These are phyloP conservation scores for Pipistrellus pygmaeus DNA, from an alignment of 2,797 vertebrate species.

Conservation along the genomic window DNA sequence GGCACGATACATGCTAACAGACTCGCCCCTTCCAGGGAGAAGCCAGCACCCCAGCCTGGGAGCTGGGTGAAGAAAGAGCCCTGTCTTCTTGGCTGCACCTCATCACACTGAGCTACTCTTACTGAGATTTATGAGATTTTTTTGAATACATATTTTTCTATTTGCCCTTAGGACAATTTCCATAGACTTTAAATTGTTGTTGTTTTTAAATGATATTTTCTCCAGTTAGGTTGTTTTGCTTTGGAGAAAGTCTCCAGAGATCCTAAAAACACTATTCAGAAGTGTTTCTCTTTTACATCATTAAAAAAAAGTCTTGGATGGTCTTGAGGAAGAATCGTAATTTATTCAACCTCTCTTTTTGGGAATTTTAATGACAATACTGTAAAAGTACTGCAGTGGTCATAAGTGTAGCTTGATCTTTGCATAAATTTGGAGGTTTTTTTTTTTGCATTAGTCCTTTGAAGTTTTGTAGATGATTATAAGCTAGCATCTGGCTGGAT, in stretches of 20 bases:
- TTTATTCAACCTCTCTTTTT: neutral
- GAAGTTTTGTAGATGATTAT: conserved; percentile 3
- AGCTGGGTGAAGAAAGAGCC: neutral
- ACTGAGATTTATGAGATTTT: conserved; percentile 20
- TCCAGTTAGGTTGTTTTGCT: neutral
- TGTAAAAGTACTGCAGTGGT: neutral
- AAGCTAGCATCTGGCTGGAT: neutral
- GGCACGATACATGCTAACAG: neutral
- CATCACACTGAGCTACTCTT: neutral
- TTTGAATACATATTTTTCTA: conserved; percentile 45
- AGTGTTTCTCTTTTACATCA: conserved; percentile 5
- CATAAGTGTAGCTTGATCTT: neutral
- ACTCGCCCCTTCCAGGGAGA: neutral
- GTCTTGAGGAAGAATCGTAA: conserved; percentile 29
- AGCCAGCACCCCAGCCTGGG: neutral
- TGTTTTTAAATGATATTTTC: conserved; percentile 6
- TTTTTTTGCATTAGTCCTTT: neutral
- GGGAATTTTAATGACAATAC: neutral
- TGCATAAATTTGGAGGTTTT: neutral
- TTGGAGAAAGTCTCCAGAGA: neutral
- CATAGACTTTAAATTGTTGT: conserved; percentile 33
- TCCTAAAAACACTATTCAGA: neutral
- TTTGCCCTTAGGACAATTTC: conserved; percentile 42
- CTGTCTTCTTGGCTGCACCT: neutral
- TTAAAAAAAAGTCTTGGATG: neutral